Conservation (phyloP, 2,797 vertebrate species). For the Salmo trutta region DNA sequence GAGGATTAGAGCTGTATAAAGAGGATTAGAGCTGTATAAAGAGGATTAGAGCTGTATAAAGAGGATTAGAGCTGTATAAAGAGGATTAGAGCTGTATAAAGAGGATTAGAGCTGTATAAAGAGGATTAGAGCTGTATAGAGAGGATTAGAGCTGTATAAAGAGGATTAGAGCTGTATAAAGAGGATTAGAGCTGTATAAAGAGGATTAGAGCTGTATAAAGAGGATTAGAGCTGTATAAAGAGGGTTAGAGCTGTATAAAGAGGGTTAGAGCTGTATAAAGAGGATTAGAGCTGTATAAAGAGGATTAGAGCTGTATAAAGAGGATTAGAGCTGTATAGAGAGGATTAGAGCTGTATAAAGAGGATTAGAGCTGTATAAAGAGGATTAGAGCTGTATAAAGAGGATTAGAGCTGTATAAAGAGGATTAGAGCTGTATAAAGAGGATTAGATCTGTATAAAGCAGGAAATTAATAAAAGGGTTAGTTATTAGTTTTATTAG, state of each 20-base stretch:
- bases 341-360: slow-evolving; percentile 20
- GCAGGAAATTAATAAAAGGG: slow-evolving; percentile 40
- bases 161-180: slow-evolving; percentile 20
- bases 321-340: slow-evolving; percentile 18
- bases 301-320: slow-evolving; percentile 20
- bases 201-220: slow-evolving; percentile 20
- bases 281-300: slow-evolving; percentile 20
- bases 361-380: slow-evolving; percentile 20
- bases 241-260: too few species aligned
- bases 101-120: slow-evolving; percentile 20
- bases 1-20: slow-evolving; percentile 20
- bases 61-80: slow-evolving; percentile 20
- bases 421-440: slow-evolving; percentile 20
- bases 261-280: slow-evolving; percentile 20
- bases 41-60: slow-evolving; percentile 20
- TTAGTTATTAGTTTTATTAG: too few species aligned
- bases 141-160: slow-evolving; percentile 20
- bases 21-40: slow-evolving; percentile 20
- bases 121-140: slow-evolving; percentile 18
- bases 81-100: slow-evolving; percentile 20
- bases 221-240: slow-evolving; percentile 21
- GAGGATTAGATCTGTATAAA: slow-evolving; percentile 16
- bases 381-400: slow-evolving; percentile 20
- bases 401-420: slow-evolving; percentile 20
- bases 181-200: slow-evolving; percentile 20